phyloP scores from a whole-genome alignment of 2,797 vertebrate species.

The Anabacerthia variegaticeps region DNA sequence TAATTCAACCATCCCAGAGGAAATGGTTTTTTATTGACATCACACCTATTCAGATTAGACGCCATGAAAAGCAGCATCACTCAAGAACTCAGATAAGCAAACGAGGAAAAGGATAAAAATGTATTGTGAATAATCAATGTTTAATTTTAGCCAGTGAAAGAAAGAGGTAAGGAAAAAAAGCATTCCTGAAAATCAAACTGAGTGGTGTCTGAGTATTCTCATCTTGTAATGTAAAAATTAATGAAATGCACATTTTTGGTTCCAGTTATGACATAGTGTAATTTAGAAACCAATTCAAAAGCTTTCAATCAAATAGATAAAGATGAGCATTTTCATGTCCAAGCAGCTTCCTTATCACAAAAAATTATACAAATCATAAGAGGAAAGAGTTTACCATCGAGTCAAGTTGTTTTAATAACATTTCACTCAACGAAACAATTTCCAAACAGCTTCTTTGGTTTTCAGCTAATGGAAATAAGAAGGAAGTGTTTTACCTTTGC shows the following conservation, averaged over 20 bases:
- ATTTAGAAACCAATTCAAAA: slow-evolving; percentile 21
- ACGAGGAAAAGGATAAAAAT: neutral
- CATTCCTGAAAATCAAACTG: neutral
- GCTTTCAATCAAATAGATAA: neutral
- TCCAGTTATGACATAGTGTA: neutral
- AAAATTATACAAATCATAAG: neutral
- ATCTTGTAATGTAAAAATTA: neutral
- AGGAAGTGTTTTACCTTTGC: neutral
- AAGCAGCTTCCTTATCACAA: neutral
- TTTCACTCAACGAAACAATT: slow-evolving; percentile 1
- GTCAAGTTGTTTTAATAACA: neutral
- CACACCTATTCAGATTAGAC: neutral
- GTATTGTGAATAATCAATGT: neutral
- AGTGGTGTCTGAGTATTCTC: neutral
- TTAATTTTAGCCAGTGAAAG: neutral
- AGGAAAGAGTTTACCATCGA: neutral
- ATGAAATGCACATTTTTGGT: neutral
- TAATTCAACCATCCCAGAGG: neutral
- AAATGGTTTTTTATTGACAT: neutral
- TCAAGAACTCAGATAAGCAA: neutral
- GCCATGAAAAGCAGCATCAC: neutral
- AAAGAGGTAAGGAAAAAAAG: neutral
- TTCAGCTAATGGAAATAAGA: slow-evolving; percentile 21
- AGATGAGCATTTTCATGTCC: neutral
- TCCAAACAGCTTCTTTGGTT: neutral